Evolutionary conservation across 2,797 vertebrate species (phyloP).

Genomic region (Toxotes lorentzi): DNA sequence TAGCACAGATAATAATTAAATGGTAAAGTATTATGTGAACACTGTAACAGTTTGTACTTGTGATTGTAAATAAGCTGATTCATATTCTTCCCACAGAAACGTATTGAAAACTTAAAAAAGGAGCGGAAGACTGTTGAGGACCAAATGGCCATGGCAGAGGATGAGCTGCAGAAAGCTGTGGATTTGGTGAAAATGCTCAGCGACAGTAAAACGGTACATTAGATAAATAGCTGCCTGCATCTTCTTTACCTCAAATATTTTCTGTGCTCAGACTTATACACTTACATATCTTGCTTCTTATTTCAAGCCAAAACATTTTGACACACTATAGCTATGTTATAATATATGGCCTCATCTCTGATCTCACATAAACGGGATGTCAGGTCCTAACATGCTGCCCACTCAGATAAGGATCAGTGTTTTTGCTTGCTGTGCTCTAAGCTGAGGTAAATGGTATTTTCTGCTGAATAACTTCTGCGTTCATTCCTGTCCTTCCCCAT

Average conservation of each 20-base stretch:
- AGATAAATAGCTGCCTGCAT: neutral
- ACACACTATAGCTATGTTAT: neutral
- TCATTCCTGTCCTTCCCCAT: slow-evolving; percentile 15
- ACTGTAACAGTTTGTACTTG: neutral
- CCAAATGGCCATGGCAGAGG: slow-evolving; percentile 83
- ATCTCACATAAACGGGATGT: slow-evolving; percentile 4
- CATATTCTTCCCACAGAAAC: slow-evolving; percentile 82
- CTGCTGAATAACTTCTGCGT: slow-evolving; percentile 14
- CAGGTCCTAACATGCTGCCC: slow-evolving; percentile 52
- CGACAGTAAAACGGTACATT: slow-evolving; percentile 89
- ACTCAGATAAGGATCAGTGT: slow-evolving; percentile 55
- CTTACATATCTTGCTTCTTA: neutral
- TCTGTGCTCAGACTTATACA: neutral
- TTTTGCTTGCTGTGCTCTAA: slow-evolving; percentile 28
- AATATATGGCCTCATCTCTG: neutral
- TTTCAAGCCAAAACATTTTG: slow-evolving; percentile 10
- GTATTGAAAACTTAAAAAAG: slow-evolving; percentile 79
- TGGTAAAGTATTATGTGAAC: neutral
- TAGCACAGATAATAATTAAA: neutral
- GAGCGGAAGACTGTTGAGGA: slow-evolving; percentile 83
- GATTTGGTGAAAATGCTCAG: slow-evolving; percentile 81
- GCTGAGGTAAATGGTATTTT: slow-evolving; percentile 29
- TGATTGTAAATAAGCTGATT: neutral
- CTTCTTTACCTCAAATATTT: neutral
- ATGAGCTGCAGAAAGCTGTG: slow-evolving; percentile 86